Evolutionary conservation across 1,140 invertebrate genomes (phyloP), one percentile per base, ranked within the genome.

Genomic region (Berghia stephanieae): DNA sequence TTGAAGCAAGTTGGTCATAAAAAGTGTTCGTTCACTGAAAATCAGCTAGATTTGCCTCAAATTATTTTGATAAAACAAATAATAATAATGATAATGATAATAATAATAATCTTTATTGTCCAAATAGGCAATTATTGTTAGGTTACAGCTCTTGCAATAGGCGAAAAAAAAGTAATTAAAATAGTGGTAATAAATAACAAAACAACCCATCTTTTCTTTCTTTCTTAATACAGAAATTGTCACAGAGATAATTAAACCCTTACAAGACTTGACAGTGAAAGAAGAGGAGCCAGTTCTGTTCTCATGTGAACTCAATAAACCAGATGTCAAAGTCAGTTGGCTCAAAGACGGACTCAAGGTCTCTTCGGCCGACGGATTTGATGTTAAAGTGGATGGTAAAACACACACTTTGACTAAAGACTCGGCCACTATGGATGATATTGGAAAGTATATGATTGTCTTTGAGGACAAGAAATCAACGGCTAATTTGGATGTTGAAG

Each of bases 321-420:
- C 94, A 24, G 94, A 93, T 82, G 96, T 96, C 82, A 95, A 97
- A 82, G 97, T 99, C 0, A 94, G 94, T 91, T 99, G 98, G 98
- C 96, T 93, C 87, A 96, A 96, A 88, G 94, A 95, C 80, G 94
- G 94, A 6, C 75, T 83, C 55, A 83, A 85, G 40, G 75, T 87
- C 24, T 77, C 76, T 42, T 66, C 79, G 21, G 63, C 55, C 43
- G 81, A 87, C 46, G 77, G 78, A 3, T 78, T 82, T 46, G 72
- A 76, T 52, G 80, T 87, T 18, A 78, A 77, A 21, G 82, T 83
- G 18, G 82, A 86, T 67, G 84, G 85, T 27, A 79, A 78, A 16
- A 75, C 80, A 13, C 88, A 89, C 73, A 86, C 83, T 55, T 79
- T 90, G 70, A 85, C 82, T 6, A 86, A 89, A 52, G 78, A 83